phyloP scores from a whole-genome alignment of 2,797 vertebrate species.

The Cirrhinus molitorella region DNA sequence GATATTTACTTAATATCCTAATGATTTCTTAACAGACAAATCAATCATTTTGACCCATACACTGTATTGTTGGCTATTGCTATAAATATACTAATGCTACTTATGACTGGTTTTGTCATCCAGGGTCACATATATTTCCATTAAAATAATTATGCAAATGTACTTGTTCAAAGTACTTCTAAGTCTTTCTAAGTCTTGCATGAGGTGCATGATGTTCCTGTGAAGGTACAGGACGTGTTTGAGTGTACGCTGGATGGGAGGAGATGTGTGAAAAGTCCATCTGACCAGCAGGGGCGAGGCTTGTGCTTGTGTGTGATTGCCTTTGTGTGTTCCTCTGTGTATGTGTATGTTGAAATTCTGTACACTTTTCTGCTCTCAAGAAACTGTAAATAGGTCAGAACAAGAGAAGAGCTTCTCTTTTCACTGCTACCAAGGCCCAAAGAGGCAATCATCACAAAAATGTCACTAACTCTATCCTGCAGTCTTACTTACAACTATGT shows the following conservation, averaged over 20 bases:
- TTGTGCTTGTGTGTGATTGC: conserved; percentile 21
- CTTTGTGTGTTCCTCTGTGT: conserved; percentile 21
- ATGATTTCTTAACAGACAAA: too few relatives aligned
- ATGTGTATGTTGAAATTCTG: conserved; percentile 16
- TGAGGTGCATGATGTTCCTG: not conserved
- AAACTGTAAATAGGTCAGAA: conserved; percentile 59
- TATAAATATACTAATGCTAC: too few relatives aligned
- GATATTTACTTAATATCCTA: too few relatives aligned
- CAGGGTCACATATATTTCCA: too few relatives aligned
- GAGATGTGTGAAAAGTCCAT: conserved; percentile 15
- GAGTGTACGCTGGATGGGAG: not conserved
- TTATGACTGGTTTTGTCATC: too few relatives aligned
- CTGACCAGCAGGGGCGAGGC: conserved; percentile 9
- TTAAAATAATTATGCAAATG: too few relatives aligned
- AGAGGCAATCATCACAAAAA: conserved; percentile 10
- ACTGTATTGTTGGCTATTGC: too few relatives aligned
- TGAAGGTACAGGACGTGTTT: not conserved
- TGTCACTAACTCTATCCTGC: conserved; percentile 4
- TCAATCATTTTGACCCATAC: too few relatives aligned
- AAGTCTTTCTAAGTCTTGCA: too few relatives aligned
- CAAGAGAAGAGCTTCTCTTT: conserved; percentile 47
- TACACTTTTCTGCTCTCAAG: conserved; percentile 36
- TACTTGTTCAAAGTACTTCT: too few relatives aligned
- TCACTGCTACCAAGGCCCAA: conserved; percentile 13
- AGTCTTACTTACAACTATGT: not conserved